phyloP scores from a whole-genome alignment of 2,888 invertebrate genomes.

The Ctena decussata region DNA sequence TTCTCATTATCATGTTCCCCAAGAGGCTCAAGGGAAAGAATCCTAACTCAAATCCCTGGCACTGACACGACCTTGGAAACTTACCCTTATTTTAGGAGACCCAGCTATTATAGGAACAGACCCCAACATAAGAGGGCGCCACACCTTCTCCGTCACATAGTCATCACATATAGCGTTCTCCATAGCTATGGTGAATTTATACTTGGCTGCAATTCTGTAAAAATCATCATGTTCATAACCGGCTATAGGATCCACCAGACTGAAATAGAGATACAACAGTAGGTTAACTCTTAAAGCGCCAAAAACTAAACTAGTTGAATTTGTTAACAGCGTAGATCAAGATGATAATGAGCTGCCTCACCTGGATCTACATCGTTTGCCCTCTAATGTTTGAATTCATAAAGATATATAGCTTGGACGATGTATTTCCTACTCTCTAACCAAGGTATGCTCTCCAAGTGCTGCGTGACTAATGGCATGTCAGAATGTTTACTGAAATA shows the following conservation, averaged over 20 bases:
- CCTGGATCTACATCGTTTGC: too few relatives aligned
- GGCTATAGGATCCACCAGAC: slow-evolving; percentile 66
- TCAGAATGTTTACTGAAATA: slow-evolving; percentile 93
- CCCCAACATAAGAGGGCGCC: slow-evolving; percentile 93
- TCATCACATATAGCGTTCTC: slow-evolving; percentile 95
- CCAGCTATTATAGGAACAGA: slow-evolving; percentile 94
- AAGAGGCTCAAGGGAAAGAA: too few relatives aligned
- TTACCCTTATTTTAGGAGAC: slow-evolving; percentile 90
- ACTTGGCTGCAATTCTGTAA: slow-evolving; percentile 87
- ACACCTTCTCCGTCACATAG: slow-evolving; percentile 95
- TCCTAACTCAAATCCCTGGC: too few relatives aligned
- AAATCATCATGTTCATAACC: slow-evolving; percentile 81
- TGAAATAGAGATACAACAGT: too few relatives aligned
- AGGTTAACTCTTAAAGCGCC: too few relatives aligned
- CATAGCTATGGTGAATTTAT: slow-evolving; percentile 94
- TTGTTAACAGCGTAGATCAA: too few relatives aligned
- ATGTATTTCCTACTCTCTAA: slow-evolving; percentile 88
- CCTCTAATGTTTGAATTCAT: too few relatives aligned
- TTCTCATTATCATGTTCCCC: too few relatives aligned
- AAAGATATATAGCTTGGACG: slow-evolving; percentile 88
- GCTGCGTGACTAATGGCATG: slow-evolving; percentile 92
- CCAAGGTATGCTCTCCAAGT: slow-evolving; percentile 88
- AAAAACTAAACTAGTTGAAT: too few relatives aligned
- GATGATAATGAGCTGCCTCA: too few relatives aligned
- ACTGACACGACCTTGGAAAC: too few relatives aligned